These are phyloP conservation scores for Cyphomyrmex costatus DNA, from an alignment of 1,140 invertebrate species.

Conservation along the genomic window DNA sequence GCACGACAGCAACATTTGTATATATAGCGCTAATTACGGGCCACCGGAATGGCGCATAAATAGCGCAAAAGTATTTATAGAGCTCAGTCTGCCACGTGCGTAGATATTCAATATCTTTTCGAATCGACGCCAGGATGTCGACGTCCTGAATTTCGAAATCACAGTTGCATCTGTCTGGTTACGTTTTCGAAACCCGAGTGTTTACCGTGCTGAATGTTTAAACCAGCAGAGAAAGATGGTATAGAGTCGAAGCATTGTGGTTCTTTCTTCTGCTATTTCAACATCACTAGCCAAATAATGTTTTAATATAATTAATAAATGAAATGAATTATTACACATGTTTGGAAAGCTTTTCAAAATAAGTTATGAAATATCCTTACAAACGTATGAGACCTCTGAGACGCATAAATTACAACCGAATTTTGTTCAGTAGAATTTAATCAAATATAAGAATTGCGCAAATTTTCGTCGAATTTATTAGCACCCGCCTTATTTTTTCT, in stretches of 20 bases:
- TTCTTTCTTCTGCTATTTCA: background rate
- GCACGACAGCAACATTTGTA: slow-evolving; percentile 28
- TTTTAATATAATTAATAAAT: background rate
- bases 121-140: slow-evolving; percentile 3
- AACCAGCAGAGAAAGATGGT: background rate
- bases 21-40: slow-evolving; percentile 48
- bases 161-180: background rate
- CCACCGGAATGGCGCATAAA: slow-evolving; percentile 46
- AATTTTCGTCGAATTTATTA: background rate
- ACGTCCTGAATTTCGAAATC: slow-evolving; percentile 39
- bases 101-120: slow-evolving; percentile 40
- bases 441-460: background rate
- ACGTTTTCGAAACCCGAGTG: background rate
- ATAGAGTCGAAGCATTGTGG: background rate
- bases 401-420: background rate
- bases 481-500: background rate
- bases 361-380: background rate
- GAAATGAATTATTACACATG: background rate
- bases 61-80: slow-evolving; percentile 46
- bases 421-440: background rate
- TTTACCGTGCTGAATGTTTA: background rate
- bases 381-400: background rate
- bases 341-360: background rate
- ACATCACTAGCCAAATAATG: background rate
- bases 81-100: slow-evolving; percentile 27